Base-by-base conservation (phyloP, 2,113 vertebrate genomes). In the Ptychochromis oligacanthus region DNA sequence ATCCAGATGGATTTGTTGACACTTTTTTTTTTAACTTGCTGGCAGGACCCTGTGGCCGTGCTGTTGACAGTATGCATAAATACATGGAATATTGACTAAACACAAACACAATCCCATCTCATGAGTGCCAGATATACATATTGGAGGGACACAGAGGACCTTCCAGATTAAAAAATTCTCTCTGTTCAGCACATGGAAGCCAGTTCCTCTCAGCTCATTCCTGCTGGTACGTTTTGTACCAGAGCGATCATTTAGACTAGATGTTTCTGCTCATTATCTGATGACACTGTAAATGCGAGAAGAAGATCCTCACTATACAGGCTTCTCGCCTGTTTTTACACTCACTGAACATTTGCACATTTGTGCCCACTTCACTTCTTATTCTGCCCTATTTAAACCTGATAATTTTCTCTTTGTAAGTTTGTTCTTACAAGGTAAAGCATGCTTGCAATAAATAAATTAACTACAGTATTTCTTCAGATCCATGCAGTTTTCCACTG, bases 1-100 rank as follows among this genome's bases (percentile, higher is more conserved):
- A 88, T 82, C 89, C 85, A 83, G 80, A 90, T 87, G 88, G 85
- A 87, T 92, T 92, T 91, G 88, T 89, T 92, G 83, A 92, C 90
- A 91, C 83, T 72, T 86, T 84, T 81, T 82, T 65, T 83, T 82
- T 70, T 26, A 15, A 86, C 75, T 83, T 72, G 80, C 74, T 90
- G 89, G 88, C 85, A 22, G 56, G 49, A 67, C 78, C 82, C 49
- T 67, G 85, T 70, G 46, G 83, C 67, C 4, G n/a, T 74, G 86
- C 87, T 83, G 91, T 89, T 90, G 89, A 84, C 90, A 92, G 88
- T 76, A 0, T 60, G 64, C 88, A 87, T 88, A 84, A 93, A 92
- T 89, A 89, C 79, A 90, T 20, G 52, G 64, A 20, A 77, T 59
- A 90, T 81, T 67, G 82, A 90, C 57, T 57, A 83, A 93, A 91